Evolutionary conservation across 2,888 invertebrate genomes (phyloP), one percentile per base, ranked within the genome.

Genomic region (Caenorhabditis sp.): DNA sequence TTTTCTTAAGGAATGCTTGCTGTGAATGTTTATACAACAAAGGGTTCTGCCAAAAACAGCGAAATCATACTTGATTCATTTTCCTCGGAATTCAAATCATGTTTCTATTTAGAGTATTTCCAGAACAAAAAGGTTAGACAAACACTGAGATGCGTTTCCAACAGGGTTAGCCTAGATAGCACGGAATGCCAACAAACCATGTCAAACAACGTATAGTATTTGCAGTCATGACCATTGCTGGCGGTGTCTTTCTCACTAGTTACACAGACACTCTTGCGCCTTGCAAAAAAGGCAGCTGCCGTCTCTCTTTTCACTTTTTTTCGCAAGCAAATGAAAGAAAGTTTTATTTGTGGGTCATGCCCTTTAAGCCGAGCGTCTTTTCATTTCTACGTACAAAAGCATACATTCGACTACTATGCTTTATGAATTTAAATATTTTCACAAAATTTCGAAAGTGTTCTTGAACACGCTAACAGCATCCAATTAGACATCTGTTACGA

Each of bases 41-140:
- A 70, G 20, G 48, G 78, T 22, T 15, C 17, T 2, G 45, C 20
- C 0, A 37, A 50, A 13, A 20, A 58, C 9, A 72, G 75, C 43
- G 39, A 52, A 22, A 30, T 32, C n/a, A 61, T 73, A 30, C 30
- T 72, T 4, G 43, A 55, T 8, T 9, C 53, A 9, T 80, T 75
- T 26, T 59, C 59, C 9, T 43, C 56, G 41, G 55, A 58, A 32
- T 80, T 80, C 56, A 53, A 55, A 11, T 75, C 78, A 11, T 80
- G 80, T 24, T 80, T 76, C 43, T 71, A 50, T 35, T 30, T 76
- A 24, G 59, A 76, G 24, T 76, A 76, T 24, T 63, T 70, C 22
- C 70, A 56, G 45, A 27, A 61, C 20, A 62, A 63, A 26, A 75
- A 70, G 58, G 75, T 75, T 4, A n/a, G 56, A 37, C 17, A n/a